Conservation (phyloP, 2,797 vertebrate genomes). For the Taenioides sp. region DNA sequence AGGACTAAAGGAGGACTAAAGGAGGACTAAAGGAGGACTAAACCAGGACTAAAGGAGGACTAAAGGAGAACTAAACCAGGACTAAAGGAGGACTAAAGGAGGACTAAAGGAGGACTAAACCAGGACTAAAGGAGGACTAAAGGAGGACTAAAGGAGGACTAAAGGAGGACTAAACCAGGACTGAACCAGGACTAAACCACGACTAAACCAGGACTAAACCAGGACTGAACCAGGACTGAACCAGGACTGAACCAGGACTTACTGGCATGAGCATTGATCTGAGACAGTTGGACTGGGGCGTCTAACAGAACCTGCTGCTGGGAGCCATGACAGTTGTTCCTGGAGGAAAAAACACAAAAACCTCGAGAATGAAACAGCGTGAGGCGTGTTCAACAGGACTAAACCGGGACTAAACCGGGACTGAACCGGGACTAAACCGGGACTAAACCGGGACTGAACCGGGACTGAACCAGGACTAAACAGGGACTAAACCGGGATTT, state of each 20-base stretch:
- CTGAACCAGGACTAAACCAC: not conserved
- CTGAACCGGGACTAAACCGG: too few relatives aligned
- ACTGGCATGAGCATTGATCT: constrained; percentile 80
- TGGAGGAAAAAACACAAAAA: constrained; percentile 23
- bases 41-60: not conserved
- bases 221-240: not conserved
- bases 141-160: too few relatives aligned
- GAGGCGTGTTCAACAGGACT: too few relatives aligned
- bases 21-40: not conserved
- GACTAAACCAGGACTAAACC: not conserved
- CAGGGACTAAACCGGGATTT: too few relatives aligned
- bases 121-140: too few relatives aligned
- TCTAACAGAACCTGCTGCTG: constrained; percentile 85
- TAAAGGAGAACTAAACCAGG: not conserved
- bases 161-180: too few relatives aligned
- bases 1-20: not conserved
- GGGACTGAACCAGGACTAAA: too few relatives aligned
- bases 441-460: too few relatives aligned
- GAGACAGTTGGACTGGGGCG: constrained; percentile 90
- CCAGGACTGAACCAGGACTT: constrained; percentile 37
- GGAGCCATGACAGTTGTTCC: constrained; percentile 59
- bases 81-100: too few relatives aligned
- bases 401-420: not conserved
- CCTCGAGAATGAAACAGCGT: too few relatives aligned
- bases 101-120: too few relatives aligned